Base-by-base conservation (phyloP, 2,888 invertebrate species). In the Tinea semifulvella region DNA sequence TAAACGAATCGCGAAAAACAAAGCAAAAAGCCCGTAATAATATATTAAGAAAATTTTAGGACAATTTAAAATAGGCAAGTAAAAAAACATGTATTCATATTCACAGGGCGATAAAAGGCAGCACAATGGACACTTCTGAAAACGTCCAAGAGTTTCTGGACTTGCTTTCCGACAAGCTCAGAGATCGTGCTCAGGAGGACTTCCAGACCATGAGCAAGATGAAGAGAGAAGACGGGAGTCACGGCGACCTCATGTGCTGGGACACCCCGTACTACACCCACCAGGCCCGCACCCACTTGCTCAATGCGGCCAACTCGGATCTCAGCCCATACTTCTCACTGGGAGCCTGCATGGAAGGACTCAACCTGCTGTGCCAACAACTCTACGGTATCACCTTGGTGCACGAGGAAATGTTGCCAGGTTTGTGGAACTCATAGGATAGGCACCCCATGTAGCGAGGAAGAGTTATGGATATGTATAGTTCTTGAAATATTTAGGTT, bases 281-380 rank as follows among this genome's bases (percentile, higher is more conserved):
- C 2, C 88, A 88, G 60, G 88, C 90, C 0, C 92, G 90, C 63
- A 85, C 84, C 0, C 84, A 87, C 47, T 83, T 89, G 58, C 74
- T 93, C 0, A 85, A 89, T 48, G 87, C 88, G 0, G 87, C 87
- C 8, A 84, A 86, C 44, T 83, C 86, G 3, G 92, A 93, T 56
- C 92, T 90, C 57, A 84, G 90, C 31, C 92, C 91, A 2, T 96
- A 90, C 68, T 96, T 95, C 70, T 96, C 93, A 8, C 81, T 98
- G 1, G 98, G 98, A 1, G 87, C 90, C 5, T 97, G 98, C 58
- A 98, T 99, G 96, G 96, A 97, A 58, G 99, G 98, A 0, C 77
- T 99, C n/a, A 93, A 94, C 63, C 85, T 88, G 62, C 71, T 99
- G n/a, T 91, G 96, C 52, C 85, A 89, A 49, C 84, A 87, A 16